Base-by-base conservation (phyloP, 1,140 invertebrate genomes). In the Paraescarpia echinospica region DNA sequence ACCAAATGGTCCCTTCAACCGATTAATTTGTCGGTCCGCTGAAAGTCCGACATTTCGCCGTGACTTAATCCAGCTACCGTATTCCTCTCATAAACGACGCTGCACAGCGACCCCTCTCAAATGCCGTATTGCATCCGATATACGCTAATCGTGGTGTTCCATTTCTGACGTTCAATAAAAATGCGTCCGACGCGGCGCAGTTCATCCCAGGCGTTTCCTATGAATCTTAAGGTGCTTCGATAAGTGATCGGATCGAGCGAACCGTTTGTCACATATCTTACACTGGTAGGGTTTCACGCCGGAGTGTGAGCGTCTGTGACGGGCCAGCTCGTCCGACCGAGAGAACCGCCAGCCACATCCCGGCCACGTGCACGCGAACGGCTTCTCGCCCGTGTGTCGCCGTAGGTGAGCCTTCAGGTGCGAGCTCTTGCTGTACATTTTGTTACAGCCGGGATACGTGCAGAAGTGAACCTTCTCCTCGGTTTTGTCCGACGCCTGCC, bases 321-420 rank as follows among this genome's bases (percentile, higher is more conserved):
- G 96, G 0, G 98, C 98, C 51, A 99, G 96, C 95, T 99, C 98
- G 95, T 99, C 99, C 0, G 98, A 99, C 88, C 98, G 96, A 2
- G 98, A 99, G 96, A 99, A 99, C 93, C 97, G 97, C 98, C 99
- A 99, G 14, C 97, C 97, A 96, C 99, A 99, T n/a, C 97, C 98
- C 1, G 97, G 96, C 98, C 98, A 99, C 90, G 97, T 98, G 95
- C 98, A 99, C 4, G 95, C 96, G 95, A 99, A 99, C 0, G 99
- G 99, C 95, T 99, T 99, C 96, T 99, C 98, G 0, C 98, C 99
- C 1, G 98, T 98, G 96, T 99, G 99, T 22, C 99, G 97, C 1
- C 99, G 97, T 91, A 99, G 95, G 95, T 99, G 99, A 1, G 99
- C 98, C 95, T 99, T 99, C 34, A 99, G 97, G 95, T 99, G 98